phyloP scores from a whole-genome alignment of 2,113 vertebrate species.

The Halichoeres trimaculatus region DNA sequence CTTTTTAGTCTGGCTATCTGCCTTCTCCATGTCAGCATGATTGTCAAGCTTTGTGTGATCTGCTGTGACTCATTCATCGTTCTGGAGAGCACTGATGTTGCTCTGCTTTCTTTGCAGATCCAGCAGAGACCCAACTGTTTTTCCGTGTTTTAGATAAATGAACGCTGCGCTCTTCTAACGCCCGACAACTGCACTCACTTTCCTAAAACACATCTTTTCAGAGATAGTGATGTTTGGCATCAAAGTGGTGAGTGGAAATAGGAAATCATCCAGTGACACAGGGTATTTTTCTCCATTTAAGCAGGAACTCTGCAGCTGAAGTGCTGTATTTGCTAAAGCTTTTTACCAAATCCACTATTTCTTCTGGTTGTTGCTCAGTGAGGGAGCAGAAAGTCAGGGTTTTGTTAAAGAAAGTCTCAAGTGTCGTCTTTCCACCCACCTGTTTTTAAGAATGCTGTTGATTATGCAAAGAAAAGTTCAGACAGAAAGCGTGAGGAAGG shows the following conservation, averaged over 20 bases:
- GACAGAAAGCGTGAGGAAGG: background rate
- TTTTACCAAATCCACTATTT: background rate
- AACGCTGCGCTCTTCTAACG: conserved; percentile 5
- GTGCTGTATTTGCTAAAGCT: background rate
- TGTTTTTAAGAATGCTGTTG: background rate
- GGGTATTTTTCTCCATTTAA: conserved; percentile 1
- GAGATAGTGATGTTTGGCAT: conserved; percentile 17
- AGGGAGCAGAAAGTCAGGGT: background rate
- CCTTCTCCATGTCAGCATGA: conserved; percentile 74
- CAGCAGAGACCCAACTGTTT: conserved; percentile 33
- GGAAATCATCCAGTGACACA: conserved; percentile 19
- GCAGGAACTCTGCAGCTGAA: background rate
- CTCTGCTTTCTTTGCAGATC: conserved; percentile 49
- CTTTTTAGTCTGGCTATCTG: conserved; percentile 75
- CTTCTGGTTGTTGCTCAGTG: background rate
- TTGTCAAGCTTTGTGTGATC: conserved; percentile 76
- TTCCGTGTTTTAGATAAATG: conserved; percentile 41
- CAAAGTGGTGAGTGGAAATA: conserved; percentile 15
- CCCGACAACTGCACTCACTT: conserved; percentile 42
- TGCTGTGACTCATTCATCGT: conserved; percentile 75
- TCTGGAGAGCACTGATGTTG: conserved; percentile 63
- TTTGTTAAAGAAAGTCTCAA: background rate
- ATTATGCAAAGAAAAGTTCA: background rate
- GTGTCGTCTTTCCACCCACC: background rate
- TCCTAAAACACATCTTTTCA: conserved; percentile 5